These are phyloP conservation scores for Glaucomys volans DNA, from an alignment of 2,113 vertebrate species.

Conservation along the genomic window DNA sequence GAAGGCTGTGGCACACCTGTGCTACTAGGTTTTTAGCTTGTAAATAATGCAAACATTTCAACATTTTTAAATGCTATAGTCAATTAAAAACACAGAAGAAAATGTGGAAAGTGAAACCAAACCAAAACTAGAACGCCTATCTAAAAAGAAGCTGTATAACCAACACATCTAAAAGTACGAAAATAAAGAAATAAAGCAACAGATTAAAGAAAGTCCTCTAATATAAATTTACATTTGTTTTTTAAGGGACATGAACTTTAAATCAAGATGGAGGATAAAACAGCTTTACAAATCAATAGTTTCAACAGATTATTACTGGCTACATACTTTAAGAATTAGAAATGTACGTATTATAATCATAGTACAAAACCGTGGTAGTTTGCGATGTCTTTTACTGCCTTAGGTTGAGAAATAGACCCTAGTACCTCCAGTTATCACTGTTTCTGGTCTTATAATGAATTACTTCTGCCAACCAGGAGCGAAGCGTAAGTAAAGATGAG, in stretches of 20 bases:
- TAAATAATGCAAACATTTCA: constrained; percentile 86
- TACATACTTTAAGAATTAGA: constrained; percentile 91
- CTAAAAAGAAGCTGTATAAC: constrained; percentile 85
- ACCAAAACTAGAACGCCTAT: constrained; percentile 75
- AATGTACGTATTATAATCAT: constrained; percentile 91
- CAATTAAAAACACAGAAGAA: constrained; percentile 69
- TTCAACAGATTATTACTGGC: constrained; percentile 88
- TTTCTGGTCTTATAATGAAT: constrained; percentile 90
- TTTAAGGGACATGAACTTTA: constrained; percentile 85
- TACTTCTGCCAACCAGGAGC: constrained; percentile 86
- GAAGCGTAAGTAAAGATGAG: constrained; percentile 74
- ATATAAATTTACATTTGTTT: constrained; percentile 83
- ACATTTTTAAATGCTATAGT: constrained; percentile 82
- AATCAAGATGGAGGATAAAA: constrained; percentile 86
- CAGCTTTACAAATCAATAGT: constrained; percentile 84
- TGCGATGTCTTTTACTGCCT: constrained; percentile 83
- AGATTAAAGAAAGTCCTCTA: constrained; percentile 82
- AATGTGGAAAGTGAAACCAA: constrained; percentile 60
- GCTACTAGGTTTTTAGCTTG: constrained; percentile 84
- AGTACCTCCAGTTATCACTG: constrained; percentile 90
- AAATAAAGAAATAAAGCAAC: constrained; percentile 84
- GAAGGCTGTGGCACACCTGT: constrained; percentile 84
- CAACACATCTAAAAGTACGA: constrained; percentile 85
- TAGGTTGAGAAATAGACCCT: constrained; percentile 86
- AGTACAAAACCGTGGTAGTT: constrained; percentile 94